Base-by-base conservation (phyloP, 2,113 vertebrate genomes). In the Corythaeola cristata region DNA sequence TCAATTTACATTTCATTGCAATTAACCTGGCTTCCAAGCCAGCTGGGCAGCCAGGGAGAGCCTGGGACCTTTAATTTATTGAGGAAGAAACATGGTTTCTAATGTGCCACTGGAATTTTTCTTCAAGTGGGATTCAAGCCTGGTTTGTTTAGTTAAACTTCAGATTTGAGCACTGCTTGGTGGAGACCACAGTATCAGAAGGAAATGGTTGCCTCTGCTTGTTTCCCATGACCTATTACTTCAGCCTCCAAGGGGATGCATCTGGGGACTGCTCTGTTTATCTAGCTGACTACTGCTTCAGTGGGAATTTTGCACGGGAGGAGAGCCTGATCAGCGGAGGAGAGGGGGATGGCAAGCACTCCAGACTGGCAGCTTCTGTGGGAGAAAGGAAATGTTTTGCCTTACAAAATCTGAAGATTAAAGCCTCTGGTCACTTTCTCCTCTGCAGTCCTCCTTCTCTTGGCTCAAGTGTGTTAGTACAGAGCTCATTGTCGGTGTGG, bases 191-290 rank as follows among this genome's bases (percentile, higher is more conserved):
- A 80, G 66, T 93, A 93, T 95, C 96, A 94, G 73, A 81, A 96
- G 95, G 94, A 96, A 94, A 91, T 60, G 91, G 78, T 91, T 89
- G 93, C 89, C 92, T 96, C 82, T 85, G 88, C 79, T 72, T 44
- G 53, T 94, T 93, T 96, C 92, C 96, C 95, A 96, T 97, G 96
- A 97, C 92, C 96, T 92, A 85, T 95, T 90, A 91, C 83, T 95
- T 85, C 82, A 91, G 92, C 72, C 92, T 96, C 83, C 41, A 35
- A 92, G 81, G 93, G 85, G 87, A 96, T 91, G 88, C 88, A 88
- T 89, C 96, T 96, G 82, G 77, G 88, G 91, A 91, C 55, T 77
- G 82, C 78, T 88, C 56, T 96, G 92, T 97, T 97, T 97, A 92
- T 97, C 96, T 96, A 87, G 82, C 93, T 82, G 62, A 81, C 93